phyloP scores from a whole-genome alignment of 1,140 invertebrate species.

The Zaprionus inermis region DNA sequence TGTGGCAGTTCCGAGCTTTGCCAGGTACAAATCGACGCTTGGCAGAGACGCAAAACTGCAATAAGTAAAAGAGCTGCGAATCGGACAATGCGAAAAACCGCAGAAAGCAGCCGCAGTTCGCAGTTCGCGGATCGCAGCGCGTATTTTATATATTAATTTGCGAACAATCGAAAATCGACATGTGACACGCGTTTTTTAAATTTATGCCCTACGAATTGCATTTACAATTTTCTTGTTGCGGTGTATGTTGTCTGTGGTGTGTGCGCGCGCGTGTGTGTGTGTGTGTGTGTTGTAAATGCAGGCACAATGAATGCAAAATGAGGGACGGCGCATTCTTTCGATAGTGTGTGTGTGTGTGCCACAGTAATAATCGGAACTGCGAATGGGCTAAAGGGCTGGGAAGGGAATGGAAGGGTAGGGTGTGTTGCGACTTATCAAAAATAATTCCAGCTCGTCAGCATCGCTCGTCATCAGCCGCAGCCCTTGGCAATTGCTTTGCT shows the following conservation, averaged over 20 bases:
- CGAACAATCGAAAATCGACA: conserved; percentile 83
- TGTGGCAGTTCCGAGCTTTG: neutral
- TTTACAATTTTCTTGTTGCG: conserved; percentile 42
- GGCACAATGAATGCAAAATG: conserved; percentile 72
- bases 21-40: conserved; percentile 8
- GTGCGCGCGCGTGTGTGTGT: neutral
- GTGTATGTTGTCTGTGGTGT: conserved; percentile 23
- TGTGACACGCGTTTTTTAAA: conserved; percentile 83
- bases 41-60: conserved; percentile 2
- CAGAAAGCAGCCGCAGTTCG: conserved; percentile 41
- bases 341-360: conserved; percentile 32
- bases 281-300: conserved; percentile 57
- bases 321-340: conserved; percentile 40
- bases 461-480: conserved; percentile 66
- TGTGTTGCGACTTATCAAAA: conserved; percentile 71
- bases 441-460: conserved; percentile 79
- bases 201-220: conserved; percentile 83
- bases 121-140: conserved; percentile 33
- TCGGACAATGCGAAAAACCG: conserved; percentile 35
- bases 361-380: conserved; percentile 67
- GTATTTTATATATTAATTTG: conserved; percentile 83
- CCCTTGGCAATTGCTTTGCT: conserved; percentile 34
- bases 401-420: conserved; percentile 23
- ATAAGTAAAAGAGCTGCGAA: conserved; percentile 3
- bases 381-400: neutral